A percentile compares a stretch with the other conserved stretches of the same genome.
phyloP scores from a whole-genome alignment of 1,140 invertebrate species.

The Frieseomelitta varia region DNA sequence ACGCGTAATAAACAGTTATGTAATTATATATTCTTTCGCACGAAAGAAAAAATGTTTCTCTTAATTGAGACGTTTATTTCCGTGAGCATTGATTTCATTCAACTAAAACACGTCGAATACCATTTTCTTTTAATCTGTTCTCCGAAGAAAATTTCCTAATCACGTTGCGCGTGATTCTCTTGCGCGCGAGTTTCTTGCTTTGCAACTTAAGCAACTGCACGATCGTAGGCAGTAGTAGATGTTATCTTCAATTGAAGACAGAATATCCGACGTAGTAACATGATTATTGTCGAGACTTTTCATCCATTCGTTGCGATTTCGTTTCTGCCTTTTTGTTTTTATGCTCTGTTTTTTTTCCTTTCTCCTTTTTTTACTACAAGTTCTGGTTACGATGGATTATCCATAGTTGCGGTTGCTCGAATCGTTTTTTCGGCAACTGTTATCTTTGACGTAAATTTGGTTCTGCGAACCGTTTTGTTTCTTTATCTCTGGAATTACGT shows the following conservation, averaged over 20 bases:
- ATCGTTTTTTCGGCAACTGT: background rate
- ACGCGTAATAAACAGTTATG: background rate
- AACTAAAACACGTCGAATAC: background rate
- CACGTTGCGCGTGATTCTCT: background rate
- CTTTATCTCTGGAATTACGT: background rate
- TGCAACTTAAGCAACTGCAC: background rate
- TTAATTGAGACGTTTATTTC: background rate
- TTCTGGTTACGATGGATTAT: background rate
- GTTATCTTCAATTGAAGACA: conserved; percentile 14
- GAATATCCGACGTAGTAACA: background rate
- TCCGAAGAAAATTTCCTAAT: conserved; percentile 15
- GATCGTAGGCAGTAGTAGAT: conserved; percentile 4
- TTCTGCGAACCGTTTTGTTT: background rate
- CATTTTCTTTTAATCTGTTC: background rate
- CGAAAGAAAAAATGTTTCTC: background rate
- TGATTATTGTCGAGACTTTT: background rate
- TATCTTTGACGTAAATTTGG: background rate
- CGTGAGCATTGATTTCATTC: background rate
- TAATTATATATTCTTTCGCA: background rate
- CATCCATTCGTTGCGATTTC: background rate
- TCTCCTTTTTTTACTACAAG: background rate
- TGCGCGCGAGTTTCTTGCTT: conserved; percentile 12
- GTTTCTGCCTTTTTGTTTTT: background rate
- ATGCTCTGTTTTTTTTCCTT: background rate
- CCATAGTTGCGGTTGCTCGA: background rate